These are phyloP conservation scores for Drosophila demipolita DNA, from an alignment of 2,888 invertebrate species.

Conservation along the genomic window DNA sequence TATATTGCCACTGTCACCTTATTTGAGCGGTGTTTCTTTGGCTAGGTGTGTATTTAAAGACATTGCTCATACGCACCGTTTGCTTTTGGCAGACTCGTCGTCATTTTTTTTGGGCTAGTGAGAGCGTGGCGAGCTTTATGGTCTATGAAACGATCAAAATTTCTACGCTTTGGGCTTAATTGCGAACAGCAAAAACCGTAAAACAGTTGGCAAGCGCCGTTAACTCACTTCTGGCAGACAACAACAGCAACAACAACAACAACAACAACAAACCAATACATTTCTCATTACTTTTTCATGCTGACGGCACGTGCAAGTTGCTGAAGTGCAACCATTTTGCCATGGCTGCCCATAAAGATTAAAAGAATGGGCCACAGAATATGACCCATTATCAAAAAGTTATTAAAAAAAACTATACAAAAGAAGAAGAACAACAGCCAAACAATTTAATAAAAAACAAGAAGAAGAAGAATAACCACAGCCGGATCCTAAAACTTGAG, in stretches of 20 bases:
- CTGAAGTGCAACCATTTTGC: conserved; percentile 48
- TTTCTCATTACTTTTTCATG: conserved; percentile 21
- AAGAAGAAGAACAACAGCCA: conserved; percentile 6
- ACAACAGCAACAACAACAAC: conserved; percentile 1
- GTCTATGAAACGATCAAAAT: conserved; percentile 76
- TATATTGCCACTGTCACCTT: neutral
- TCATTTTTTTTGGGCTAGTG: conserved; percentile 62
- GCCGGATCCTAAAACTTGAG: conserved; percentile 18
- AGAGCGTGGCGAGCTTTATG: conserved; percentile 74
- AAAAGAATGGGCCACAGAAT: conserved; percentile 22
- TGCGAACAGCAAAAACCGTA: conserved; percentile 68
- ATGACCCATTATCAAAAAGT: conserved; percentile 47
- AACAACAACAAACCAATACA: conserved; percentile 2
- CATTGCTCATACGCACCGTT: conserved; percentile 77
- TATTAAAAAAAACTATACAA: conserved; percentile 31
- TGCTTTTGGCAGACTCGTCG: conserved; percentile 41
- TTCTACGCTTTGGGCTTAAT: conserved; percentile 75
- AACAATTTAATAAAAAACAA: conserved; percentile 30
- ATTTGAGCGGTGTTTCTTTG: neutral
- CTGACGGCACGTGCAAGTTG: conserved; percentile 45
- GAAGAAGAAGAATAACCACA: conserved; percentile 3
- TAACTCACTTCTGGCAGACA: conserved; percentile 50
- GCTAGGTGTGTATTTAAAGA: conserved; percentile 33
- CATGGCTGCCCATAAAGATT: conserved; percentile 38
- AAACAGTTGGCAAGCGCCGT: conserved; percentile 75